Evolutionary conservation across 2,113 vertebrate species (phyloP).

Genomic region (Barbus barbus): DNA sequence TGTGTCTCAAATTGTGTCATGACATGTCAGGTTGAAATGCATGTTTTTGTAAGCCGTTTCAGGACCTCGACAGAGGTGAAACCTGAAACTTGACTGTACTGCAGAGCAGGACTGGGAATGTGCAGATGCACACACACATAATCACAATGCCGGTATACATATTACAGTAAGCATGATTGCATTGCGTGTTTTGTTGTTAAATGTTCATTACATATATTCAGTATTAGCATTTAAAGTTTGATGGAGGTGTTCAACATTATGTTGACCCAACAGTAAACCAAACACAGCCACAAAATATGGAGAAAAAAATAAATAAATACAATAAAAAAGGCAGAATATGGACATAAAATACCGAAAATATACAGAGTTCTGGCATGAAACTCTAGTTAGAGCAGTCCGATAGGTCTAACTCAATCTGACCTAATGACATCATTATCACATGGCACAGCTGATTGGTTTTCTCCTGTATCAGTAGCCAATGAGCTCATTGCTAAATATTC

Average conservation of each 20-base stretch:
- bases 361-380: no score
- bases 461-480: no score
- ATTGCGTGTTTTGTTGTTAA: background rate
- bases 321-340: no score
- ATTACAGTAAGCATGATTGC: background rate
- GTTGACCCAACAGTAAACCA: background rate
- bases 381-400: no score
- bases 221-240: background rate
- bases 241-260: background rate
- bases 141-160: background rate
- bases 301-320: no score
- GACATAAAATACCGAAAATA: no score
- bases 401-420: no score
- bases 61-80: background rate
- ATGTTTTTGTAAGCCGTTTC: background rate
- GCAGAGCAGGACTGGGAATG: background rate
- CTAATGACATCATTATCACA: no score
- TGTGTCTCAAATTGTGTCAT: background rate
- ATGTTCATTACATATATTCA: background rate
- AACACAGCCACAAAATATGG: background rate
- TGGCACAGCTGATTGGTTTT: no score
- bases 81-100: background rate
- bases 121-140: background rate
- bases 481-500: no score
- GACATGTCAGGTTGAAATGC: background rate